Evolutionary conservation across 2,888 invertebrate genomes (phyloP).

Genomic region (Rhingia rostrata): DNA sequence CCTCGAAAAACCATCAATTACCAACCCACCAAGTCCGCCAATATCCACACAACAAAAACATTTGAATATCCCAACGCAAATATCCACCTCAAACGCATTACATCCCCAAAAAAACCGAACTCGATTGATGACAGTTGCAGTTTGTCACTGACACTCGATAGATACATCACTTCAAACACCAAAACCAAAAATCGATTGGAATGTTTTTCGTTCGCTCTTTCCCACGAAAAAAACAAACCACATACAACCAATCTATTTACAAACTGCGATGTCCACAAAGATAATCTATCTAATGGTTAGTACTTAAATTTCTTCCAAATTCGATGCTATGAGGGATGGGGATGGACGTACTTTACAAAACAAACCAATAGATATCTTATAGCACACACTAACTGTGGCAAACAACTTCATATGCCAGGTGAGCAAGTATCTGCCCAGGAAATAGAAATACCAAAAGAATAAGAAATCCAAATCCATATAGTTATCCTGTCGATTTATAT

Average conservation of each 20-base stretch:
- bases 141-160: neutral
- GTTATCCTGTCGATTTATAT: constrained; percentile 2
- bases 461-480: constrained; percentile 13
- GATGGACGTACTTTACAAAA: neutral
- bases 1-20: constrained; percentile 1
- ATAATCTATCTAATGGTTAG: constrained; percentile 20
- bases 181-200: neutral
- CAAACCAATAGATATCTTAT: neutral
- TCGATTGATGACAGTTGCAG: constrained; percentile 33
- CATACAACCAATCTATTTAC: too few species aligned
- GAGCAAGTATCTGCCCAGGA: neutral
- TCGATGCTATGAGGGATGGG: constrained; percentile 7
- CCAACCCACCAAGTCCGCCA: neutral
- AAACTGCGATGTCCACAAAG: constrained; percentile 1
- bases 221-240: too few species aligned
- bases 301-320: neutral
- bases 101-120: neutral
- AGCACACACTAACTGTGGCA: neutral
- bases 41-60: neutral
- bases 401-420: constrained; percentile 31
- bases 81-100: constrained; percentile 5
- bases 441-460: neutral
- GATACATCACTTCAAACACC: constrained; percentile 35
- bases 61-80: neutral
- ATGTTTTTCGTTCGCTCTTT: neutral